Evolutionary conservation across 2,113 vertebrate species (phyloP).

Genomic region (Paracanthobrama guichenoti): DNA sequence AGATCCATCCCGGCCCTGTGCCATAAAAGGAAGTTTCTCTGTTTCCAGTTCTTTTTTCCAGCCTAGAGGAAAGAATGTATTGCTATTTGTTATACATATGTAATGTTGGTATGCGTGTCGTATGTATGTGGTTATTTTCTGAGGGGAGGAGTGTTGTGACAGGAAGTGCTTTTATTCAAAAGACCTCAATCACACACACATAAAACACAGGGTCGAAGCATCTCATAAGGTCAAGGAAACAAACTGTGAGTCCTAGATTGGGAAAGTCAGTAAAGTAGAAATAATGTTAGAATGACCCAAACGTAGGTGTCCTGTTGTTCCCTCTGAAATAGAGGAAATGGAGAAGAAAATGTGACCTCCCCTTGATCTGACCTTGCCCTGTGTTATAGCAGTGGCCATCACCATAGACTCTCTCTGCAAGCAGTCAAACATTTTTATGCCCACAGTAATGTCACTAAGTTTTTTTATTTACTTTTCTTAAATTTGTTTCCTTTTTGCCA

Average conservation of each 20-base stretch:
- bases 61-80: conserved; percentile 44
- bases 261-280: conserved; percentile 78
- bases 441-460: not conserved
- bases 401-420: not conserved
- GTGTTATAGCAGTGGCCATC: not conserved
- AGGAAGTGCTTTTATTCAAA: conserved; percentile 65
- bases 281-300: conserved; percentile 77
- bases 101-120: conserved; percentile 37
- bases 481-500: not conserved
- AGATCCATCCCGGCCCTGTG: conserved; percentile 27
- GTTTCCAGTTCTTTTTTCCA: conserved; percentile 33
- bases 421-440: not conserved
- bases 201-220: not conserved
- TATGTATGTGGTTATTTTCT: conserved; percentile 60
- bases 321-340: conserved; percentile 69
- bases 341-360: conserved; percentile 72
- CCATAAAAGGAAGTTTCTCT: conserved; percentile 42
- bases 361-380: conserved; percentile 64
- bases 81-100: conserved; percentile 57
- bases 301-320: conserved; percentile 71
- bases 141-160: conserved; percentile 62
- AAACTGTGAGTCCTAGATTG: conserved; percentile 75
- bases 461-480: not conserved
- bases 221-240: conserved; percentile 69
- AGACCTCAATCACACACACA: conserved; percentile 55